phyloP scores from a whole-genome alignment of 2,888 invertebrate species.

The Sepiola atlantica region DNA sequence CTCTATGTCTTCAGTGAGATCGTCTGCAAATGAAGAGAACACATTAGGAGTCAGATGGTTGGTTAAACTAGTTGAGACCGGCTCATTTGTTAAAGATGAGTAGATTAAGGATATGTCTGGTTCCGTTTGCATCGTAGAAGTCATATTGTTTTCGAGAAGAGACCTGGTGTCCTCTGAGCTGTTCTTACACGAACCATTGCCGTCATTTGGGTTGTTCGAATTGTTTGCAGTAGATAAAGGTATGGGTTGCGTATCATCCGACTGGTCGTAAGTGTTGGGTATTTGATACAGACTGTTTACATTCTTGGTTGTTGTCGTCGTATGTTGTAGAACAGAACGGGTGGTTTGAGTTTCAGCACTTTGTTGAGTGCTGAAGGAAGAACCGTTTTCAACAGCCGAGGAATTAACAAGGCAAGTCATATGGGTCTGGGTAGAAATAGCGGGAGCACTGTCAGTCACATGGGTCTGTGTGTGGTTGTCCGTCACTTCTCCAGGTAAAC shows the following conservation, averaged over 20 bases:
- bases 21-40: neutral
- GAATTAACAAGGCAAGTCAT: slow-evolving; percentile 55
- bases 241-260: neutral
- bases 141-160: neutral
- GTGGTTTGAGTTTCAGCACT: slow-evolving; percentile 47
- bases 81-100: neutral
- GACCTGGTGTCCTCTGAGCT: neutral
- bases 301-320: neutral
- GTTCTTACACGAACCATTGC: neutral
- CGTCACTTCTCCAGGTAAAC: slow-evolving; percentile 44
- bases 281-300: neutral
- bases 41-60: neutral
- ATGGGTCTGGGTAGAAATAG: slow-evolving; percentile 57
- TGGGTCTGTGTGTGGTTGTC: slow-evolving; percentile 52
- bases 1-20: neutral
- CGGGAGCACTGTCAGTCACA: slow-evolving; percentile 45
- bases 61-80: neutral
- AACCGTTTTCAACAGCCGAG: neutral
- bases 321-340: slow-evolving; percentile 40
- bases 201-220: neutral
- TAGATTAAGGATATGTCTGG: slow-evolving; percentile 15
- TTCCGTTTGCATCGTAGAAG: neutral
- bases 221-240: neutral
- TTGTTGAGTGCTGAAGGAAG: slow-evolving; percentile 36
- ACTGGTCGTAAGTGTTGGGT: neutral